These are phyloP conservation scores for Trematocara marginatum DNA, from an alignment of 2,113 vertebrate genomes.

Conservation along the genomic window DNA sequence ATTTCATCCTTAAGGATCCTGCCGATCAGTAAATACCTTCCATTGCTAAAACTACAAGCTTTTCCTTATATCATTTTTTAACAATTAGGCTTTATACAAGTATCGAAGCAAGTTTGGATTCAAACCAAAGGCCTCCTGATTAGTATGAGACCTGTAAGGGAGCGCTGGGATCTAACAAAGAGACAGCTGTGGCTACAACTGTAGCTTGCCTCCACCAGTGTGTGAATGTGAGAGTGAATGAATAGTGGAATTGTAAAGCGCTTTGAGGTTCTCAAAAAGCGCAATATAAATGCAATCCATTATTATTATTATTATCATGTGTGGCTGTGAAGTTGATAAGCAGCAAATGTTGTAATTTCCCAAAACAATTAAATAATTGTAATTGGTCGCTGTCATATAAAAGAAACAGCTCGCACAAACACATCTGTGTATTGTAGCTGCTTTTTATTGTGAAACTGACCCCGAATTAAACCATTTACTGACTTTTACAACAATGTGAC, in stretches of 20 bases:
- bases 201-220: not conserved
- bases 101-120: not conserved
- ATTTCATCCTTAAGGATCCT: not conserved
- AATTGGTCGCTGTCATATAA: not conserved
- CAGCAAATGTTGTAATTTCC: not conserved
- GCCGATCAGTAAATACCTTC: not conserved
- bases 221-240: not conserved
- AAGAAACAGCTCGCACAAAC: not conserved
- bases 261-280: not conserved
- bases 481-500: slow-evolving; percentile 5
- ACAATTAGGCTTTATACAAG: not conserved
- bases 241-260: not conserved
- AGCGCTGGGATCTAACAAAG: not conserved
- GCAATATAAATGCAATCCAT: not conserved
- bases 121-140: not conserved
- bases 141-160: not conserved
- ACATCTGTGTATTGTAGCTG: not conserved
- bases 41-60: not conserved
- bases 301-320: not conserved
- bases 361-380: not conserved
- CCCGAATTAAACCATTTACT: not conserved
- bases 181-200: not conserved
- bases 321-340: not conserved
- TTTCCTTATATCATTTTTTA: not conserved
- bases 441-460: not conserved